Base-by-base conservation (phyloP, 2,888 invertebrate species). In the Rhopalosiphum nymphaeae region DNA sequence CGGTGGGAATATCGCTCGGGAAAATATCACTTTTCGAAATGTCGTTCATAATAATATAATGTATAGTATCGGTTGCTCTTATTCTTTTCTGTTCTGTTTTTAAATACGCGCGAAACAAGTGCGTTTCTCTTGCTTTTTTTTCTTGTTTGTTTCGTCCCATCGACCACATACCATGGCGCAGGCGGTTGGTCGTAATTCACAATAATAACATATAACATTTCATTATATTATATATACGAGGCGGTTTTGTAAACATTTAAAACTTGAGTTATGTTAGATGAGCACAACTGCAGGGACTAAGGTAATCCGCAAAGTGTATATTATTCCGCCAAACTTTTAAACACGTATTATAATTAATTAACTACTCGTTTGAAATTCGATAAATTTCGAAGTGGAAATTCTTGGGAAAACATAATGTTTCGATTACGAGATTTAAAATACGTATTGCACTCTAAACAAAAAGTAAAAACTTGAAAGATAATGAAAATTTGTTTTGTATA, bases 1-100 rank as follows among this genome's bases (percentile, higher is more conserved):
- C 93, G 89, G 84, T 93, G 93, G 93, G 93, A 93, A 89, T 93
- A 93, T 84, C n/a, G 89, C 44, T 78, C 89, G 42, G 44, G 78
- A 89, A 93, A 89, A 93, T 93, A 89, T 89, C 78, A 78, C 88
- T 89, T 93, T 93, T 93, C 93, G 42, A 91, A 93, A 93, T 93
- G 93, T 93, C 93, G 89, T 91, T 26, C 46, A 42, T 67, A 49
- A 78, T 78, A 49, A 78, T 78, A 91, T 53, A 53, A 26, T 91
- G 10, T 67, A 46, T 78, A 16, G 78, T 91, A 56, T 84, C 91
- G 91, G 91, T 53, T 11, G 56, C 78, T 67, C n/a, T n/a, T 53
- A 16, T 53, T 49, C 53, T 49, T 53, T 88, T 36, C 53, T 21
- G 36, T 78, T 78, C 78, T 36, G 78, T 78, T 78, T 78, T 78